Base-by-base conservation (phyloP, 2,797 vertebrate genomes). In the Glossophaga mutica region DNA sequence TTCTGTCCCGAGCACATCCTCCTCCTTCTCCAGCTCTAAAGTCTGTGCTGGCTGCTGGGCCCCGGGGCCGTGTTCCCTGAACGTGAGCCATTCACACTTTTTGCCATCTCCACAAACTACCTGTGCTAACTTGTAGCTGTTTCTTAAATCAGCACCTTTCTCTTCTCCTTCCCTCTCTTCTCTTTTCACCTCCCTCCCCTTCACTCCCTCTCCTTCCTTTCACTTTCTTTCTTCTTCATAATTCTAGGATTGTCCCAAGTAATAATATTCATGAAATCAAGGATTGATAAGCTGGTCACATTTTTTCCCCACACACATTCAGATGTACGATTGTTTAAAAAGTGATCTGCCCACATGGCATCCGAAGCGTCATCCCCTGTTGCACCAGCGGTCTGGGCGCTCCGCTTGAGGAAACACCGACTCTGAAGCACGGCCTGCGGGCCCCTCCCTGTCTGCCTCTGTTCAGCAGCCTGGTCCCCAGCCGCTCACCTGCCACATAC, bases 1-100 rank as follows among this genome's bases (percentile, higher is more conserved):
- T 39, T 39, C 39, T 39, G 37, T 19, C 21, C n/a, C 9, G 6
- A 19, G 44, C 7, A 0, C 0, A 4, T 15, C 34, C 32, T 14
- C 12, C 83, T 48, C 48, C 44, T 68, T 6, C 9, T 37, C 4
- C 24, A 59, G 62, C 62, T 32, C 42, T 9, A 3, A 48, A 59
- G n/a, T 19, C 8, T 50, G 6, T 2, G 48, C 71, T 9, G 42
- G 42, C 62, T 67, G 68, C n/a, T 29, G 59, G 42, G 26, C n/a
- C 42, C 50, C 11, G 44, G 34, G 2, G 44, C 76, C 21, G 1
- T n/a, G 52, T 24, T 32, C 19, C 59, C 42, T 29, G n/a, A 4
- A 22, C 82, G 44, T 59, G 29, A 59, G 55, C 87, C 24, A 9
- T 29, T 71, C 70, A 18, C 52, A 29, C 24, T 81, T 37, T 57